These are phyloP conservation scores for Lasioglossum albipes DNA, from an alignment of 1,140 invertebrate genomes.

Conservation along the genomic window DNA sequence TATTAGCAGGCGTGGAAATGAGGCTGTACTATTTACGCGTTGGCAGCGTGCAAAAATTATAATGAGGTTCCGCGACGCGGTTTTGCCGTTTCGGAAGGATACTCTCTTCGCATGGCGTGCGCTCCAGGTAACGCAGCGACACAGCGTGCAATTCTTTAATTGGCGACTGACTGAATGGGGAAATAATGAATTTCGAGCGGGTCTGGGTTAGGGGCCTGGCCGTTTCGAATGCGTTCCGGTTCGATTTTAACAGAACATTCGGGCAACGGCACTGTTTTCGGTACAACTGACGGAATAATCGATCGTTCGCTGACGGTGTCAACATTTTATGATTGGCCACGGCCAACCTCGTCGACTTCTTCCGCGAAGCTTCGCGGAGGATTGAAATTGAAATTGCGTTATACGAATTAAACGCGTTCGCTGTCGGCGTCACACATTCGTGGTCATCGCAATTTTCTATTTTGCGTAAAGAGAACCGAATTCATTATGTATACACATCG, in stretches of 20 bases:
- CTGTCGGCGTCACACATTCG: no score
- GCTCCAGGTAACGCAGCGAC: background rate
- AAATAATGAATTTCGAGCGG: constrained; percentile 10
- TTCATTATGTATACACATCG: no score
- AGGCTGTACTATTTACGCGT: background rate
- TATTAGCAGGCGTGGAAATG: constrained; percentile 1
- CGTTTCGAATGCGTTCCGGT: background rate
- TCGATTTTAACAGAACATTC: constrained; percentile 1
- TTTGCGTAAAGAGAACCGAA: no score
- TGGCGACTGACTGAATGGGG: background rate
- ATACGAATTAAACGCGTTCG: background rate
- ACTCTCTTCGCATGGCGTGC: no score
- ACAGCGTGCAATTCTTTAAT: constrained; percentile 15
- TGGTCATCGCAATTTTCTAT: no score
- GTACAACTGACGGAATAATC: background rate
- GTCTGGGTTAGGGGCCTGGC: no score
- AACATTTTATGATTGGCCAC: background rate
- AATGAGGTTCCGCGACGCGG: background rate
- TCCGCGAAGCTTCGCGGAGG: background rate
- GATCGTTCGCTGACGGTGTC: background rate
- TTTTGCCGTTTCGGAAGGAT: background rate
- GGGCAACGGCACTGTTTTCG: background rate
- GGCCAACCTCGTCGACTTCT: background rate
- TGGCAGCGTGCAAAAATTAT: constrained; percentile 1
- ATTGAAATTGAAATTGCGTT: background rate